Evolutionary conservation across 2,888 invertebrate species (phyloP).

Genomic region (Hyposoter didymator): DNA sequence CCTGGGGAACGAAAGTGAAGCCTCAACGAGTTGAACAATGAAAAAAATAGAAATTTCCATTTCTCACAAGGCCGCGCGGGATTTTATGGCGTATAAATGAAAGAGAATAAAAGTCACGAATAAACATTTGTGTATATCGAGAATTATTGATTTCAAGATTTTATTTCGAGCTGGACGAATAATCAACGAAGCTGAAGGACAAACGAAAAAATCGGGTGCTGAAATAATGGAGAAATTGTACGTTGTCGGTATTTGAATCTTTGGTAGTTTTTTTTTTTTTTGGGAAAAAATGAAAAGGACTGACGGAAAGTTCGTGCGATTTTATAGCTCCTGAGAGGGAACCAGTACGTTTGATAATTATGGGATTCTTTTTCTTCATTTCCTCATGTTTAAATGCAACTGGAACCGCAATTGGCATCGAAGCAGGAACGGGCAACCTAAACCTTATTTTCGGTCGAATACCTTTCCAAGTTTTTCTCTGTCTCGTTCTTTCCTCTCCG

Average conservation of each 20-base stretch:
- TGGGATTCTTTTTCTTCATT: slow-evolving; percentile 10
- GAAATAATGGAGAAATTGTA: background rate
- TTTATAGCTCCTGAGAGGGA: background rate
- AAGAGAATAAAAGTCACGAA: background rate
- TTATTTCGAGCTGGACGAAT: background rate
- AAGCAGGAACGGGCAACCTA: background rate
- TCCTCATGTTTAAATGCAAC: slow-evolving; percentile 14
- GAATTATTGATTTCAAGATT: background rate
- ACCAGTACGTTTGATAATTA: background rate
- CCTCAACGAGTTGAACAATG: slow-evolving; percentile 5
- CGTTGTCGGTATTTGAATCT: background rate
- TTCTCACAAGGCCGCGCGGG: slow-evolving; percentile 8
- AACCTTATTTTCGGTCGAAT: slow-evolving; percentile 51
- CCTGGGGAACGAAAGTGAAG: slow-evolving; percentile 44
- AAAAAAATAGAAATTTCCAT: slow-evolving; percentile 34
- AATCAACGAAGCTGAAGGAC: background rate
- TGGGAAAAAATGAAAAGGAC: slow-evolving; percentile 3
- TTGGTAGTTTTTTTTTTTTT: background rate
- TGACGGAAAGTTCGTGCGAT: background rate
- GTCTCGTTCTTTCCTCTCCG: background rate
- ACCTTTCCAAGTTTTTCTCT: slow-evolving; percentile 17
- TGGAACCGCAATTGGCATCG: slow-evolving; percentile 18
- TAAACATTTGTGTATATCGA: background rate
- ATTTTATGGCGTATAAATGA: background rate
- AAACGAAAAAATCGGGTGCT: background rate